Conservation (phyloP, 2,113 vertebrate species). For the Nothobranchius kuhntae region DNA sequence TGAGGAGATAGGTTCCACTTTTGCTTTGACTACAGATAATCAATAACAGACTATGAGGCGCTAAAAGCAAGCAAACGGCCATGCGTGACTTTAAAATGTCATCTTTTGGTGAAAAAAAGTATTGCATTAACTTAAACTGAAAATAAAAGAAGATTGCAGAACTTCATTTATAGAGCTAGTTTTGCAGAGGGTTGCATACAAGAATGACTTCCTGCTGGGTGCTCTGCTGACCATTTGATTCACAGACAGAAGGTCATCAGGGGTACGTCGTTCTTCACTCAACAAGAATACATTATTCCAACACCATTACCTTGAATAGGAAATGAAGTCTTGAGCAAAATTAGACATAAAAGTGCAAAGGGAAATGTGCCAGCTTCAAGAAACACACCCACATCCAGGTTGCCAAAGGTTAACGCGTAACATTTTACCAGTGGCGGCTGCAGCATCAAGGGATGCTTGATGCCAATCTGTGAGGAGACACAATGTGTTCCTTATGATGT, state of each 20-base stretch:
- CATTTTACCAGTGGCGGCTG: conserved; percentile 56
- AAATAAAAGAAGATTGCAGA: conserved; percentile 33
- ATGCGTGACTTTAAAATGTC: too few relatives aligned
- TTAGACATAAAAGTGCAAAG: conserved; percentile 55
- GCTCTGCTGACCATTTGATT: conserved; percentile 74
- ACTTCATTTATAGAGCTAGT: conserved; percentile 48
- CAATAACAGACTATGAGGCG: too few relatives aligned
- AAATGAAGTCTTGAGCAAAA: conserved; percentile 65
- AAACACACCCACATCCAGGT: conserved; percentile 45
- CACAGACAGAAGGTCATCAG: conserved; percentile 70
- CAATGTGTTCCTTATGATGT: conserved; percentile 71
- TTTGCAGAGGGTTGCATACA: conserved; percentile 42
- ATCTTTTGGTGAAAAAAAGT: too few relatives aligned
- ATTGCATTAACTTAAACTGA: too few relatives aligned
- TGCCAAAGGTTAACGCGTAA: conserved; percentile 70
- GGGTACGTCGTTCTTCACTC: conserved; percentile 62
- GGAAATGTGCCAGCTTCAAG: conserved; percentile 49
- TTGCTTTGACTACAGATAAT: too few relatives aligned
- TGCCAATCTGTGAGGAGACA: conserved; percentile 62
- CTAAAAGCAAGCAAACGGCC: too few relatives aligned
- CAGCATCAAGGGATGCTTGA: conserved; percentile 47
- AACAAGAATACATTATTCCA: conserved; percentile 71
- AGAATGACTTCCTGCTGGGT: conserved; percentile 56
- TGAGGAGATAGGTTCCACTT: too few relatives aligned
- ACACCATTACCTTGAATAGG: conserved; percentile 69